Base-by-base conservation (phyloP, 1,140 invertebrate genomes). In the Bombus superbus region DNA sequence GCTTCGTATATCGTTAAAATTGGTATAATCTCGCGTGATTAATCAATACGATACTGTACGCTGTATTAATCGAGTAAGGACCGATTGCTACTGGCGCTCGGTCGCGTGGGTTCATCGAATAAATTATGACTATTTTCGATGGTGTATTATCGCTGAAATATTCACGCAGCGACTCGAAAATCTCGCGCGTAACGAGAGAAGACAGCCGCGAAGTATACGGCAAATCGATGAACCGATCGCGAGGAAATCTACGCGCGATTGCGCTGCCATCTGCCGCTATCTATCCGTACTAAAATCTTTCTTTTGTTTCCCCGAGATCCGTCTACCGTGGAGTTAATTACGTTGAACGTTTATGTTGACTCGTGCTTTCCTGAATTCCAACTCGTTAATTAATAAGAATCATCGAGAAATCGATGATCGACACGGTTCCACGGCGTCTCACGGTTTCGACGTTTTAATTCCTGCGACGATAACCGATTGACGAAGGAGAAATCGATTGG, bases 401-500 rank as follows among this genome's bases (percentile, higher is more conserved):
- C n/a, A 32, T 75, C 13, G 47, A 57, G 5, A 9, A 38, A 76
- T 35, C n/a, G 32, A 35, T 53, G 28, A 75, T 57, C 47, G 73
- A 64, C n/a, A 35, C 2, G n/a, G 13, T 28, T 69, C 5, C 62
- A 64, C 15, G 32, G 15, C 1, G 22, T 8, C 9, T 69, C 18
- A 18, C 22, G 38, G 42, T 73, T 64, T 81, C 32, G 44, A 73
- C n/a, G 38, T 44, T 81, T 40, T 73, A 73, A 74, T 81, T 68
- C 53, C 22, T n/a, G 25, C 38, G 38, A 13, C 40, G 47, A 38
- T 71, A 28, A n/a, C 66, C 5, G 40, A 32, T 72, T 57, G 79
- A 62, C n/a, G 25, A 81, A 81, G 47, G 47, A 53, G 32, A 71
- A 72, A 44, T 44, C 42, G 40, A 38, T 28, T 44, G 25, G 64